Conservation (phyloP, 2,888 invertebrate species). For the Phragmatobia fuliginosa region DNA sequence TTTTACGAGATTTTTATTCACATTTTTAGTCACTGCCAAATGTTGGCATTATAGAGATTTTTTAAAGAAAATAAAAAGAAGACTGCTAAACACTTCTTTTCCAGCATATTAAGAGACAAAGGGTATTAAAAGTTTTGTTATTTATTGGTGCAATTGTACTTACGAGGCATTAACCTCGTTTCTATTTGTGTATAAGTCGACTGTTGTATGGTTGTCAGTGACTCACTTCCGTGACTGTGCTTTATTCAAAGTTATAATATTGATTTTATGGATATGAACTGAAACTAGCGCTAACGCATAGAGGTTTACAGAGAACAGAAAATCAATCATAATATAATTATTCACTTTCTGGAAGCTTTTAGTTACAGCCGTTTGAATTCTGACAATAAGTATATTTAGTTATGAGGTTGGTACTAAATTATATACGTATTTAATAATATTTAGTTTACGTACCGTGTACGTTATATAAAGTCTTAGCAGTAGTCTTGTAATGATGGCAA, state of each 20-base stretch:
- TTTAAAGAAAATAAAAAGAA: background rate
- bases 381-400: background rate
- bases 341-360: slow-evolving; percentile 33
- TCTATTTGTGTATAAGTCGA: slow-evolving; percentile 51
- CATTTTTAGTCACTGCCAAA: too few relatives aligned
- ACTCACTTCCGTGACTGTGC: slow-evolving; percentile 56
- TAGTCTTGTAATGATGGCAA: background rate
- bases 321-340: slow-evolving; percentile 43
- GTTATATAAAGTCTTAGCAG: background rate
- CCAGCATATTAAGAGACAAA: background rate
- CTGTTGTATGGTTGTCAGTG: slow-evolving; percentile 53
- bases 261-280: slow-evolving; percentile 41
- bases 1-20: background rate
- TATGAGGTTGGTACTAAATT: background rate
- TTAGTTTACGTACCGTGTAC: background rate
- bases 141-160: slow-evolving; percentile 12
- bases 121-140: background rate
- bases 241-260: slow-evolving; percentile 46
- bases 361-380: slow-evolving; percentile 2
- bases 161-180: slow-evolving; percentile 23
- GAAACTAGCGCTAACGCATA: slow-evolving; percentile 43
- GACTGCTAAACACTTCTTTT: background rate
- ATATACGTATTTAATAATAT: background rate
- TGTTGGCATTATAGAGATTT: background rate
- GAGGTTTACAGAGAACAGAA: slow-evolving; percentile 38